These are phyloP conservation scores for Troglohyphantes excavatus DNA, from an alignment of 2,888 invertebrate genomes.

Conservation along the genomic window DNA sequence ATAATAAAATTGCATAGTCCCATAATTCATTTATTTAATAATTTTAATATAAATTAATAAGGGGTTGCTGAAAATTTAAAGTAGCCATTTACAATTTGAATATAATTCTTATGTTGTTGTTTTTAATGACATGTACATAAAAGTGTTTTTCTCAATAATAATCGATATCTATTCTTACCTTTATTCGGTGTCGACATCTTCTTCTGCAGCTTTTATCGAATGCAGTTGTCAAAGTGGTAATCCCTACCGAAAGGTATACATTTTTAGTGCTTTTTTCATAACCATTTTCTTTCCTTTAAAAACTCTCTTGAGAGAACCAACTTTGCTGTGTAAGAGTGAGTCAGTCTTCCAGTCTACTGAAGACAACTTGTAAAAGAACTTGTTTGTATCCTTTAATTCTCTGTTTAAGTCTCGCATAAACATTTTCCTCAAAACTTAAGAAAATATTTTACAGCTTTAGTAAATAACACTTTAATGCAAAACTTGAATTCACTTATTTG, in stretches of 20 bases:
- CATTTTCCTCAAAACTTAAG: too few species aligned
- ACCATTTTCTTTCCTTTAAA: slow-evolving; percentile 54
- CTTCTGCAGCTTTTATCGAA: slow-evolving; percentile 90
- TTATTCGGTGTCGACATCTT: slow-evolving; percentile 81
- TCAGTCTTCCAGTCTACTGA: neutral
- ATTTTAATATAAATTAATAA: too few species aligned
- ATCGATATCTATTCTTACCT: slow-evolving; percentile 80
- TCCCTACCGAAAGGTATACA: slow-evolving; percentile 95
- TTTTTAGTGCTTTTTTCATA: slow-evolving; percentile 76
- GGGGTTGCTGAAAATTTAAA: too few species aligned
- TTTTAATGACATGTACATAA: slow-evolving; percentile 61
- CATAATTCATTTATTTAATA: too few species aligned
- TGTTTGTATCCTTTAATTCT: slow-evolving; percentile 56
- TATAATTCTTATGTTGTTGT: slow-evolving; percentile 22
- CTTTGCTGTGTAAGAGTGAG: slow-evolving; percentile 32
- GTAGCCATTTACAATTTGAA: neutral
- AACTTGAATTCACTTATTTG: too few species aligned
- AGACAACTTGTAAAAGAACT: neutral
- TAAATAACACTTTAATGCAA: too few species aligned
- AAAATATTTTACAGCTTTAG: neutral
- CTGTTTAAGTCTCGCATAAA: neutral
- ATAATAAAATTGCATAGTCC: too few species aligned
- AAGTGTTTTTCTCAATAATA: slow-evolving; percentile 77
- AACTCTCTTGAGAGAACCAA: slow-evolving; percentile 28
- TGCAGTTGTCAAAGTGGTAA: slow-evolving; percentile 97